phyloP scores from a whole-genome alignment of 2,113 vertebrate genomes.

The Aphyosemion australe region DNA sequence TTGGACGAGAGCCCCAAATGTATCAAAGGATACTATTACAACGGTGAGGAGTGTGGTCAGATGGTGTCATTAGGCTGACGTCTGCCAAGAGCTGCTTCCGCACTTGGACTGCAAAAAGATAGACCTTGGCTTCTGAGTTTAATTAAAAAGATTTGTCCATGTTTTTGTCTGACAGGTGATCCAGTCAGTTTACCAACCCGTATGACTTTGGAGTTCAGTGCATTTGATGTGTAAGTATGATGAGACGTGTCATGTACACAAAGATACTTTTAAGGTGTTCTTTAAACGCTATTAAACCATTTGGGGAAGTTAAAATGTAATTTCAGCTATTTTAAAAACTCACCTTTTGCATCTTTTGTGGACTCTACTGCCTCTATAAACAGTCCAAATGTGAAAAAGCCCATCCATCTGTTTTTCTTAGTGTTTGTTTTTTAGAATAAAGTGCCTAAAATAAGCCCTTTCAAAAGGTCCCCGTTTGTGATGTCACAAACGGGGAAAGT shows the following conservation, averaged over 20 bases:
- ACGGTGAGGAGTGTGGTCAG: conserved; percentile 79
- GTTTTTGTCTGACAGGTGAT: conserved; percentile 81
- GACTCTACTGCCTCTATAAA: no score
- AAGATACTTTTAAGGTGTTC: background rate
- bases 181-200: conserved; percentile 91
- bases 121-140: background rate
- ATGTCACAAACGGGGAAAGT: no score
- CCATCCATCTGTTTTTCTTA: no score
- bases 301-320: no score
- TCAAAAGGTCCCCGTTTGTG: no score
- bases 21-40: conserved; percentile 95
- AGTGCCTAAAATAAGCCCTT: no score
- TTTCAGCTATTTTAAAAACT: no score
- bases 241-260: background rate
- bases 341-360: no score
- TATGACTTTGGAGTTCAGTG: conserved; percentile 93
- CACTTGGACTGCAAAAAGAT: background rate
- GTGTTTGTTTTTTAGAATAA: no score
- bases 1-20: conserved; percentile 89
- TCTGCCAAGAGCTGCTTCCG: background rate
- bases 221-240: conserved; percentile 93
- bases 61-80: background rate
- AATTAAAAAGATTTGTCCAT: background rate
- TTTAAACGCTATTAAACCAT: background rate
- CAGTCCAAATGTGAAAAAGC: no score